Percentiles rank a stretch among this genome's conserved stretches.
Evolutionary conservation across 2,888 invertebrate genomes (phyloP).

Genomic region (Agriopis leucophaearia): DNA sequence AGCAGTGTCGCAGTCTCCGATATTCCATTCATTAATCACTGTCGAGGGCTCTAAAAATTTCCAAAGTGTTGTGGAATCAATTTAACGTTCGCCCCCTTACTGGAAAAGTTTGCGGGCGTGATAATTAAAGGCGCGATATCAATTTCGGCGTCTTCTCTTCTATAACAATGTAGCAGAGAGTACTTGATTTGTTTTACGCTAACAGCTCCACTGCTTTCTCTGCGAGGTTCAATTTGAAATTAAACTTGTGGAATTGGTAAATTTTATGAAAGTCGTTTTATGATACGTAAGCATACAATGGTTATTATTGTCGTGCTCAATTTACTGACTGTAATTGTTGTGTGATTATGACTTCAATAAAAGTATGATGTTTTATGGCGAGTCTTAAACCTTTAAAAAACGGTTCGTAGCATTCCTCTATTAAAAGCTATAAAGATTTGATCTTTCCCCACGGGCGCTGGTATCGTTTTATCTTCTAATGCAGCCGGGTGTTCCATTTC

Average conservation of each 20-base stretch:
- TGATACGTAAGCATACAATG: constrained; percentile 32
- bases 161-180: constrained; percentile 35
- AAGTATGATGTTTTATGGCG: constrained; percentile 18
- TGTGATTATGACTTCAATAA: constrained; percentile 27
- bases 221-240: constrained; percentile 36
- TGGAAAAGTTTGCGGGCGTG: constrained; percentile 72
- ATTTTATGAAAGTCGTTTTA: constrained; percentile 43
- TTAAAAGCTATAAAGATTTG: constrained; percentile 17
- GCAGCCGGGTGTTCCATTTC: constrained; percentile 49
- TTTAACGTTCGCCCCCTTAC: constrained; percentile 76
- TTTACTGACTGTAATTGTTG: constrained; percentile 40
- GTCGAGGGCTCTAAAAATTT: constrained; percentile 82
- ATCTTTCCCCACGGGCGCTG: constrained; percentile 12
- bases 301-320: constrained; percentile 33
- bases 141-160: constrained; percentile 66
- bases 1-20: constrained; percentile 70
- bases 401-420: constrained; percentile 12
- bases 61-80: constrained; percentile 82
- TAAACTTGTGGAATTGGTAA: constrained; percentile 38
- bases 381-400: constrained; percentile 4
- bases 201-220: constrained; percentile 28
- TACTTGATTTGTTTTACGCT: constrained; percentile 36
- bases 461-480: constrained; percentile 18
- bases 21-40: constrained; percentile 85
- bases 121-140: constrained; percentile 81